Conservation (phyloP, 2,113 vertebrate genomes). For the Ictalurus punctatus region DNA sequence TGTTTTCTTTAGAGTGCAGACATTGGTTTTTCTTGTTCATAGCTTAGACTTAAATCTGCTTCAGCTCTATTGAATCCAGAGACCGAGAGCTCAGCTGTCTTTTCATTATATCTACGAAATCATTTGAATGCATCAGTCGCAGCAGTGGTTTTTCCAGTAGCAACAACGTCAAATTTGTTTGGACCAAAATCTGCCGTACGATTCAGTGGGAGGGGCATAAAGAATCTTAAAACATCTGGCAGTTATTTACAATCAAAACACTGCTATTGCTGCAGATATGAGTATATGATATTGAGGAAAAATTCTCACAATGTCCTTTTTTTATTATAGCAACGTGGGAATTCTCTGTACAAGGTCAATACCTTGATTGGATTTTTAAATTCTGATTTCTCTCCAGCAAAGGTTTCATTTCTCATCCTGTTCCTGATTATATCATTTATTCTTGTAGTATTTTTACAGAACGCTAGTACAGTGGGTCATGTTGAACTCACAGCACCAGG, state of each 20-base stretch:
- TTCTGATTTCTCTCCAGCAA: background rate
- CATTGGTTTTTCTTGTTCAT: background rate
- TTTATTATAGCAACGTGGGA: no score
- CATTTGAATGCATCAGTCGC: background rate
- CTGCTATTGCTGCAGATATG: background rate
- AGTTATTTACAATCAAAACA: background rate
- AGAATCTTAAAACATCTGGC: background rate
- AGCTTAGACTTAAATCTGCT: background rate
- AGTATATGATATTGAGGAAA: background rate
- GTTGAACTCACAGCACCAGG: background rate
- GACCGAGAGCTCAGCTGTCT: background rate
- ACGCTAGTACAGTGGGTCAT: background rate
- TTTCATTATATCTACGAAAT: background rate
- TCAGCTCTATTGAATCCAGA: background rate
- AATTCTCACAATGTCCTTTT: background rate
- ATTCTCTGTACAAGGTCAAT: background rate
- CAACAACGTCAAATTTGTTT: background rate
- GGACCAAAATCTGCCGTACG: background rate
- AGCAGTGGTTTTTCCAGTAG: background rate
- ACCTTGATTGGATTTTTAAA: background rate
- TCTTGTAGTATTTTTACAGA: background rate
- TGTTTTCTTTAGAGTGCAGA: background rate
- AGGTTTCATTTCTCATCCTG: background rate
- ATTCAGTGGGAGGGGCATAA: background rate
- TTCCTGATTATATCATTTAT: background rate